A percentile compares a stretch with the other conserved stretches of the same genome.
Evolutionary conservation across 2,797 vertebrate genomes (phyloP).

Genomic region (Phoeniculus purpureus): DNA sequence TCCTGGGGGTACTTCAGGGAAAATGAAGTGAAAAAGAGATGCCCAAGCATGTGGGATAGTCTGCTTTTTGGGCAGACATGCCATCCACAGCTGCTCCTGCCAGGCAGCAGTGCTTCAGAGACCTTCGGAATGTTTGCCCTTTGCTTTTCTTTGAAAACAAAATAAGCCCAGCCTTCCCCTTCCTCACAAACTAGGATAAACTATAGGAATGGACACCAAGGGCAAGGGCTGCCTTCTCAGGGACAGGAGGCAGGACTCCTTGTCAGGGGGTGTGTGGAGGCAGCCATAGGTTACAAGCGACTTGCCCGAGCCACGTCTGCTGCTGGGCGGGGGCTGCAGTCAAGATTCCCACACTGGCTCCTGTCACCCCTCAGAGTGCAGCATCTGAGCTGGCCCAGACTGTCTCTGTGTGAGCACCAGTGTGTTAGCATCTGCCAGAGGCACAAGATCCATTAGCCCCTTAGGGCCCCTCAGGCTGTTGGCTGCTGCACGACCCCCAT

Average conservation of each 20-base stretch:
- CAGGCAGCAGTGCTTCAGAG: not conserved
- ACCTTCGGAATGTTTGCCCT: not conserved
- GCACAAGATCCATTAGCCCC: not conserved
- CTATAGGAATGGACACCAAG: not conserved
- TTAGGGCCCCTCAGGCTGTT: fast-evolving
- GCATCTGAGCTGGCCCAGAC: not conserved
- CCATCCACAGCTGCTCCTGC: not conserved
- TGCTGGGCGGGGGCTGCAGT: not conserved
- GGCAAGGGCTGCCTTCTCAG: not conserved
- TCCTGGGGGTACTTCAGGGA: not conserved
- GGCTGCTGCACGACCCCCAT: not conserved
- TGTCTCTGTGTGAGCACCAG: not conserved
- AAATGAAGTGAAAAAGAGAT: not conserved
- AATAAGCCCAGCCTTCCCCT: not conserved
- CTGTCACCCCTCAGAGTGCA: fast-evolving
- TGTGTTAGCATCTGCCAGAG: not conserved
- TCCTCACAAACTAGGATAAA: not conserved
- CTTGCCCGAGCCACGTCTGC: not conserved
- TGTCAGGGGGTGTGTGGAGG: fast-evolving
- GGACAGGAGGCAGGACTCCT: not conserved
- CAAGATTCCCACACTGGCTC: not conserved
- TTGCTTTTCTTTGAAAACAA: not conserved
- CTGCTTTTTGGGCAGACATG: not conserved
- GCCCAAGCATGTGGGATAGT: not conserved
- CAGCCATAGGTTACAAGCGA: fast-evolving